These are phyloP conservation scores for Allacma fusca DNA, from an alignment of 2,888 invertebrate genomes.

Conservation along the genomic window DNA sequence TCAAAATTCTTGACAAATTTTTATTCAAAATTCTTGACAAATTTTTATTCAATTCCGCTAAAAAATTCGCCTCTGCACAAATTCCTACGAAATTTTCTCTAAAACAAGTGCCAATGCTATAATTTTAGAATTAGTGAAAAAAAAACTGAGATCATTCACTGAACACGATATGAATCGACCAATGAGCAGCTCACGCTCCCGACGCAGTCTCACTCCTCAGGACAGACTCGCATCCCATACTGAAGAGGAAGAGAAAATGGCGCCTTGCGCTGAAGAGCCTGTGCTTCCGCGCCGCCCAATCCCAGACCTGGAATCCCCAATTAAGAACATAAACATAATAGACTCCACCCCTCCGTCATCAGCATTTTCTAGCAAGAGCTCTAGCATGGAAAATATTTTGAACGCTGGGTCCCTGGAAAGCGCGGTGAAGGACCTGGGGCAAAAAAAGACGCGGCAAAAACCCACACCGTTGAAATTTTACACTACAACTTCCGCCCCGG, in stretches of 20 bases:
- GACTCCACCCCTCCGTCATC: slow-evolving; percentile 16
- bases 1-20: too few relatives aligned
- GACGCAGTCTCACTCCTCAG: not conserved
- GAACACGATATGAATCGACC: not conserved
- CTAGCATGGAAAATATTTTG: not conserved
- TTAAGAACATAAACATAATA: not conserved
- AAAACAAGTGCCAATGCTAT: too few relatives aligned
- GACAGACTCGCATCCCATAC: not conserved
- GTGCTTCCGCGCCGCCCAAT: not conserved
- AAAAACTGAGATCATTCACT: not conserved
- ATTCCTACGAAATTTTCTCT: too few relatives aligned
- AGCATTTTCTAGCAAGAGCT: not conserved
- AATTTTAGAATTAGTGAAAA: not conserved
- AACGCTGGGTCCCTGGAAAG: not conserved
- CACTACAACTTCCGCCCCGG: not conserved
- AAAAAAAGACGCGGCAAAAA: not conserved
- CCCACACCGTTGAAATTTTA: slow-evolving; percentile 37
- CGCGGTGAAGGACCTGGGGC: too few relatives aligned
- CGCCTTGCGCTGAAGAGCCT: not conserved
- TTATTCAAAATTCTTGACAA: too few relatives aligned
- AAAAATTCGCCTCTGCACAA: too few relatives aligned
- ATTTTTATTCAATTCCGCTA: too few relatives aligned
- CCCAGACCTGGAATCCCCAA: not conserved
- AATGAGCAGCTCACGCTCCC: not conserved
- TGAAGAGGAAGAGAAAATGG: not conserved